Evolutionary conservation across 2,797 vertebrate genomes (phyloP), one percentile per base, ranked within the genome.

Genomic region (Spea hammondii): DNA sequence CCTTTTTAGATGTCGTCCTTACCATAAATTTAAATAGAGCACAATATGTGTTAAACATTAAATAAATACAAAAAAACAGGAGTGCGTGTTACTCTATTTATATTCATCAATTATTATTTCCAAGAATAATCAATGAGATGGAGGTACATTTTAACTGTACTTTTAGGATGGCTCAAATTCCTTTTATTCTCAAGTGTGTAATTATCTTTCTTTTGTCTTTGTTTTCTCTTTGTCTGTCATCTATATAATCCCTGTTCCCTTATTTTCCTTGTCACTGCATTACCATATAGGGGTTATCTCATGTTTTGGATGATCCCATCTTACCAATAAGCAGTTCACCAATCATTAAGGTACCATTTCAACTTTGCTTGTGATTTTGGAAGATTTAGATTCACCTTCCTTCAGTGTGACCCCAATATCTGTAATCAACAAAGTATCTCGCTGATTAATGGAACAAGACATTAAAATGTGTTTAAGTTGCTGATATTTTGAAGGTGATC

Each of bases 271-370:
- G 79, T 84, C 65, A 60, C 67, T 82, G 79, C 59, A 78, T 79
- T 66, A 57, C 68, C 75, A 67, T 74, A 45, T 74, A 84, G 59
- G 85, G 79, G 80, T 84, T 84, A 77, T 72, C 72, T 84, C 51
- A 10, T 82, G 32, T 72, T 51, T 47, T 74, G 76, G 77, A 69
- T 77, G 74, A 85, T 74, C 77, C 80, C 84, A 83, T 83, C 80
- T 76, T 82, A 83, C 79, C 82, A 85, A 65, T 81, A 85, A 80
- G 54, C 72, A 70, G 76, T 76, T 75, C 67, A 85, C 59, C 66
- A 72, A 70, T 5, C 62, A 80, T 76, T 70, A 84, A 79, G 79
- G 50, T 57, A 76, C 14, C 49, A 84, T 82, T 83, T 84, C 12
- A 78, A 78, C 59, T 78, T 80, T 82, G 53, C 55, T 62, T 70